Conservation (phyloP, 2,888 invertebrate genomes). For the Aspidapion aeneum region DNA sequence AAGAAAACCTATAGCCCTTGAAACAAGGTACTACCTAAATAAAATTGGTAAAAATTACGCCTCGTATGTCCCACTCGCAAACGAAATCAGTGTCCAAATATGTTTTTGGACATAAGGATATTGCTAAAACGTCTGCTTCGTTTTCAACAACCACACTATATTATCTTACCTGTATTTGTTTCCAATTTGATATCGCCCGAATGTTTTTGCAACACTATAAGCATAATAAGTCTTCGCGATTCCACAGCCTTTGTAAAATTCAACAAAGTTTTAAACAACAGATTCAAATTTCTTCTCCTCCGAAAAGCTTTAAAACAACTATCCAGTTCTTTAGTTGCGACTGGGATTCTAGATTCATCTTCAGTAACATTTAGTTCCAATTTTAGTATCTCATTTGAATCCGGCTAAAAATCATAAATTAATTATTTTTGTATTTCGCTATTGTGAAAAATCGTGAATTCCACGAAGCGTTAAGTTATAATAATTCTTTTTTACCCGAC, state of each 20-base stretch:
- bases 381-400: neutral
- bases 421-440: no score
- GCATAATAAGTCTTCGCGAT: slow-evolving; percentile 9
- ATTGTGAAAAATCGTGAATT: no score
- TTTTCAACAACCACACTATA: no score
- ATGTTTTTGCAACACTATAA: slow-evolving; percentile 1
- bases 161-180: neutral
- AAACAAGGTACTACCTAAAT: no score
- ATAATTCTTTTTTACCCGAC: no score
- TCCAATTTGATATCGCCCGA: neutral
- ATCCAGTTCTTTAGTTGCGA: slow-evolving; percentile 11
- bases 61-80: no score
- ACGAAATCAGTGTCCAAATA: no score
- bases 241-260: slow-evolving; percentile 9
- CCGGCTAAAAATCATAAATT: neutral
- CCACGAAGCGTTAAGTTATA: no score
- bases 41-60: no score
- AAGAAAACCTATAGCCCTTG: no score
- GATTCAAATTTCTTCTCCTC: slow-evolving; percentile 10
- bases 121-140: no score
- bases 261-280: slow-evolving; percentile 9
- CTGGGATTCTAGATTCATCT: neutral
- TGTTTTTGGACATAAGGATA: no score
- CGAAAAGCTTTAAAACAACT: slow-evolving; percentile 10
- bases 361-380: neutral